phyloP scores from a whole-genome alignment of 2,797 vertebrate species.

The Platalea minor region DNA sequence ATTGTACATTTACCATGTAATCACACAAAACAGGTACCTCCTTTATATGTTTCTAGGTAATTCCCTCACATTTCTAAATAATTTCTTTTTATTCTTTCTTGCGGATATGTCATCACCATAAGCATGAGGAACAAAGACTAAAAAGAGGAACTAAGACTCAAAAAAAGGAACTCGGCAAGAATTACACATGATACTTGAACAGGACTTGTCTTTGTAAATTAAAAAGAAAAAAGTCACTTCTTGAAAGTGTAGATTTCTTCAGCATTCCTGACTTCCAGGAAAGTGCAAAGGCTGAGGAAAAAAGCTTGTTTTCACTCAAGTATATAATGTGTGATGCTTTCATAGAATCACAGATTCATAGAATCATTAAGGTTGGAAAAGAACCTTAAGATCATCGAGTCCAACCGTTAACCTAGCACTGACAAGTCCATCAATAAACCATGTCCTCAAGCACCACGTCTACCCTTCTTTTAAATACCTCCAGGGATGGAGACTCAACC shows the following conservation, averaged over 20 bases:
- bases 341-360: too few relatives aligned
- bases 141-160: background rate
- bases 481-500: too few relatives aligned
- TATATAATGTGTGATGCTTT: fast-evolving
- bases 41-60: background rate
- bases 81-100: background rate
- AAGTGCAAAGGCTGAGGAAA: background rate
- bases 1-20: background rate
- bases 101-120: fast-evolving
- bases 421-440: too few relatives aligned
- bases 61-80: background rate
- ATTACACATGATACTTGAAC: background rate
- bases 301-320: background rate
- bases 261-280: background rate
- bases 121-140: background rate
- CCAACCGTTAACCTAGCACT: too few relatives aligned
- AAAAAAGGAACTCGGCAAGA: background rate
- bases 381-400: too few relatives aligned
- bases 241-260: background rate
- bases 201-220: background rate
- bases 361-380: too few relatives aligned
- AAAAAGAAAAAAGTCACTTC: background rate
- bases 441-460: too few relatives aligned
- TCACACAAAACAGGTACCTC: background rate
- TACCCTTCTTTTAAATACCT: too few relatives aligned